Evolutionary conservation across 2,888 invertebrate genomes (phyloP), one percentile per base, ranked within the genome.

Genomic region (Tetragonisca angustula): DNA sequence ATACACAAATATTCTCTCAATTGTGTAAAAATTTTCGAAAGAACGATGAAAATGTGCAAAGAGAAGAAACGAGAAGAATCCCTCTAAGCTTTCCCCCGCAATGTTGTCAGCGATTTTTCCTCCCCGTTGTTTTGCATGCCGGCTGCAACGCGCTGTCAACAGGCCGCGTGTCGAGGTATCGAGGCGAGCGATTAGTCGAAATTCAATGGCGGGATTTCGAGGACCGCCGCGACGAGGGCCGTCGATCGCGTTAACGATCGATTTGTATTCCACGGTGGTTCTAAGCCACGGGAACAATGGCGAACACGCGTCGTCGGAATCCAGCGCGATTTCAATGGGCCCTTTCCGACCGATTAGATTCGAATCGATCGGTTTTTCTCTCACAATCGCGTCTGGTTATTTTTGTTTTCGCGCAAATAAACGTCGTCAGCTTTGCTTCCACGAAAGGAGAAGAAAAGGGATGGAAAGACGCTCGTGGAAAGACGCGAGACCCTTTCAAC

Each of bases 171-270:
- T n/a, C n/a, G 19, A 62, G 11, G 72, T 79, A 73, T 73, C 83
- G 64, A 43, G 17, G 27, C 62, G 76, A 68, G 52, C 71, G 83
- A 83, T 83, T 83, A 82, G 70, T 59, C 61, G 69, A 70, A 52
- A 75, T 82, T 82, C 64, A 81, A 81, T 71, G 70, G 64, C 59
- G 59, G 54, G 59, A 68, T 73, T 73, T 79, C 81, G 79, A 67
- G 81, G 36, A 70, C 54, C 56, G 19, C 24, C 49, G 64, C 32
- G 73, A 64, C 65, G 43, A 50, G 81, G 50, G 70, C 24, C 82
- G 65, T 71, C 81, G 81, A 81, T 82, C 81, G 75, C 54, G 82
- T 82, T 82, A 82, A 82, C 82, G 75, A 82, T 82, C 82, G 82
- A 82, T 82, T 82, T 81, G 82, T 81, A 82, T 81, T 82, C 73